These are phyloP conservation scores for Lasiommata megera DNA, from an alignment of 2,888 invertebrate genomes.

Conservation along the genomic window DNA sequence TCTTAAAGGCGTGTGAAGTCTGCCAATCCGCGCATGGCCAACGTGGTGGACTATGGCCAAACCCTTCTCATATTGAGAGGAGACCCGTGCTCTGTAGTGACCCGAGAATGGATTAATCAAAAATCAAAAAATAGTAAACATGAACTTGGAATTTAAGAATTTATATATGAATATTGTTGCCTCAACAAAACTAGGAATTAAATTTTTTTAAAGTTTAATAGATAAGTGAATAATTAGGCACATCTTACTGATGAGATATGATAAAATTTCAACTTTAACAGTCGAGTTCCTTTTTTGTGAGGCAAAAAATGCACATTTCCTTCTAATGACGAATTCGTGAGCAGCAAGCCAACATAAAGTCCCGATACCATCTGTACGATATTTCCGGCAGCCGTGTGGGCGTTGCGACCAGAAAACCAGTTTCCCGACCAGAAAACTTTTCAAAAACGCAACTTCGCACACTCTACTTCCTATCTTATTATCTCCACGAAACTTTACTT, in stretches of 20 bases:
- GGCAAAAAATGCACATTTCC: conserved; percentile 62
- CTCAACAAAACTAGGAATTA: conserved; percentile 14
- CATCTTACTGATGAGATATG: conserved; percentile 14
- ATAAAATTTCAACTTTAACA: conserved; percentile 52
- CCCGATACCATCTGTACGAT: conserved; percentile 65
- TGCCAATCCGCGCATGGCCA: no score
- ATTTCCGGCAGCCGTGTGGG: conserved; percentile 72
- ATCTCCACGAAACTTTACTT: conserved; percentile 38
- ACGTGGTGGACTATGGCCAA: no score
- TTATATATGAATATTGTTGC: no score
- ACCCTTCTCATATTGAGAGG: no score
- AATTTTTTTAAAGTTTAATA: conserved; percentile 13
- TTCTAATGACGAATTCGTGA: conserved; percentile 76
- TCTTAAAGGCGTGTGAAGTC: no score
- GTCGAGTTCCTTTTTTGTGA: conserved; percentile 56
- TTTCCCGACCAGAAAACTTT: conserved; percentile 51
- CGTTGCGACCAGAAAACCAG: conserved; percentile 44
- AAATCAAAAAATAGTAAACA: no score
- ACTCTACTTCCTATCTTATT: conserved; percentile 45
- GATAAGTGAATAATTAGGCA: conserved; percentile 10
- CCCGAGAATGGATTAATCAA: no score
- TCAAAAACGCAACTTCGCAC: conserved; percentile 58
- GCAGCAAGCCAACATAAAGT: conserved; percentile 53
- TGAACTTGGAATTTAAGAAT: no score
- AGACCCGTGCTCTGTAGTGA: no score